A percentile compares a stretch with the other conserved stretches of the same genome.
These are phyloP conservation scores for Stegodyphus dumicola DNA, from an alignment of 1,140 invertebrate genomes.

Conservation along the genomic window DNA sequence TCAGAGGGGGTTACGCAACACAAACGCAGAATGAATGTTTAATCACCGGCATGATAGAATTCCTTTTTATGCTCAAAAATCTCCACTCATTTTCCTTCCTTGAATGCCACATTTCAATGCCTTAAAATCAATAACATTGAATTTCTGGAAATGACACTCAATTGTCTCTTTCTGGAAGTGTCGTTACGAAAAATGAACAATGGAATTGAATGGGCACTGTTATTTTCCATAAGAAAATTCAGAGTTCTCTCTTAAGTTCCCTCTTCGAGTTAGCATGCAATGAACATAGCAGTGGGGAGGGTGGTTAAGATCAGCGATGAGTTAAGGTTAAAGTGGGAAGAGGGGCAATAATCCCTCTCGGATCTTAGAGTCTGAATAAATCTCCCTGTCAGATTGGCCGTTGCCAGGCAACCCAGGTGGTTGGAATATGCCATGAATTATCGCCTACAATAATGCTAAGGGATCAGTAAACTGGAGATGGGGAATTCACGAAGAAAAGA, in stretches of 20 bases:
- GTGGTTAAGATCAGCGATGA: no score
- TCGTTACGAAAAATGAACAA: conserved; percentile 32
- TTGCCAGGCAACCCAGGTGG: conserved; percentile 54
- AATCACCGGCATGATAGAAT: no score
- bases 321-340: conserved; percentile 25
- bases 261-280: not conserved
- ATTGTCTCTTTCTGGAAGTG: conserved; percentile 15
- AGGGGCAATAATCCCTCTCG: conserved; percentile 47
- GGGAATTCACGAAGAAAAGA: conserved; percentile 40
- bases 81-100: no score
- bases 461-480: conserved; percentile 60
- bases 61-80: no score
- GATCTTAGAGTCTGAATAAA: conserved; percentile 54
- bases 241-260: no score
- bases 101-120: conserved; percentile 21
- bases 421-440: conserved; percentile 58
- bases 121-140: conserved; percentile 35
- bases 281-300: conserved; percentile 17
- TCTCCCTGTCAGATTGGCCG: conserved; percentile 57
- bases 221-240: no score
- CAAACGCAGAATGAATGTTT: no score
- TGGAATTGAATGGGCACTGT: no score
- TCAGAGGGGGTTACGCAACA: no score
- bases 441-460: conserved; percentile 57
- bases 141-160: conserved; percentile 31